These are phyloP conservation scores for Eupithecia abbreviata DNA, from an alignment of 2,888 invertebrate genomes.

Conservation along the genomic window DNA sequence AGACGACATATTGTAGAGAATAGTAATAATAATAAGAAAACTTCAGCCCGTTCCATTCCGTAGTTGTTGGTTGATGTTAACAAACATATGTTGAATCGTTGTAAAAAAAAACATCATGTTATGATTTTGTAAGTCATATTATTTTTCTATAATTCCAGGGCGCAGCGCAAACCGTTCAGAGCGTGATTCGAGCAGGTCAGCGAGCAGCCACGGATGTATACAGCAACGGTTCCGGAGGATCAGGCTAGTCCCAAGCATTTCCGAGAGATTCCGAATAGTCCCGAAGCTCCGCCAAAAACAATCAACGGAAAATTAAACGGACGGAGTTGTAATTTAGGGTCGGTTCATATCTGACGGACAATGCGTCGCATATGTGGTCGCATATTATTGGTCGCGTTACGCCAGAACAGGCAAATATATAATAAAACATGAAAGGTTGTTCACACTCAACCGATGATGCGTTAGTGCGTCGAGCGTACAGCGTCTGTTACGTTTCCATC, in stretches of 20 bases:
- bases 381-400: too few relatives aligned
- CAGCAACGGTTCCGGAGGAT: slow-evolving; percentile 74
- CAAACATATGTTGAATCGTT: not conserved
- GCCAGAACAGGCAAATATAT: too few relatives aligned
- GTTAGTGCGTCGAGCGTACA: too few relatives aligned
- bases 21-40: too few relatives aligned
- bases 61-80: too few relatives aligned
- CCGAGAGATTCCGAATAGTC: slow-evolving; percentile 10
- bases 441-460: too few relatives aligned
- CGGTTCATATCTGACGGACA: too few relatives aligned
- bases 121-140: not conserved
- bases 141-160: slow-evolving; percentile 81
- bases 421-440: too few relatives aligned
- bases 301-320: not conserved
- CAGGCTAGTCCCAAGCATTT: slow-evolving; percentile 53
- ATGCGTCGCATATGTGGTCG: too few relatives aligned
- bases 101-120: not conserved
- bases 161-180: slow-evolving; percentile 88
- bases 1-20: too few relatives aligned
- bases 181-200: slow-evolving; percentile 84
- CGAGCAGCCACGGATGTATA: slow-evolving; percentile 79
- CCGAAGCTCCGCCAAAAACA: not conserved
- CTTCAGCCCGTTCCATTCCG: too few relatives aligned
- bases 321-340: not conserved
- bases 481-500: too few relatives aligned